Conservation (phyloP, 1,140 invertebrate genomes). For the Zaprionus davidi region DNA sequence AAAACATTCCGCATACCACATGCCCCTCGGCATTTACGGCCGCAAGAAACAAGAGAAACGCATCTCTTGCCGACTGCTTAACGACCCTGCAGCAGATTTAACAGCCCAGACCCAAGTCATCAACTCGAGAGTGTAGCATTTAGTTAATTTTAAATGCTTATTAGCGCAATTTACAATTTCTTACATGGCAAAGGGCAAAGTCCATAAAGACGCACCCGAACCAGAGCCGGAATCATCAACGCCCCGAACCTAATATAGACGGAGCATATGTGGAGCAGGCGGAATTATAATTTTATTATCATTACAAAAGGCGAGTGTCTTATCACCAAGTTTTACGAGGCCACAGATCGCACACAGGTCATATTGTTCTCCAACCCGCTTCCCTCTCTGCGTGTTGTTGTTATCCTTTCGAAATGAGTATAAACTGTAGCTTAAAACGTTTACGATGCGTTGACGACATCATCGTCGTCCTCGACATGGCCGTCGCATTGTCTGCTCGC, state of each 20-base stretch:
- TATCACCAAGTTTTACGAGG: constrained; percentile 79
- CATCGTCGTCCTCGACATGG: constrained; percentile 41
- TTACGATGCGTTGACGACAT: constrained; percentile 82
- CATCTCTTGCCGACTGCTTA: constrained; percentile 52
- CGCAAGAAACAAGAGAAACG: constrained; percentile 66
- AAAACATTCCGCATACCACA: constrained; percentile 15
- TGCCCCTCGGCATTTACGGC: constrained; percentile 34
- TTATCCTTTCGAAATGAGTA: constrained; percentile 79
- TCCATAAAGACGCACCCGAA: constrained; percentile 5
- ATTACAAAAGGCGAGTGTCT: constrained; percentile 74
- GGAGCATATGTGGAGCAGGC: constrained; percentile 58
- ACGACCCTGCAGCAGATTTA: constrained; percentile 54
- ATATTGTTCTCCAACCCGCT: constrained; percentile 21
- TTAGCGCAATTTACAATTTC: constrained; percentile 72
- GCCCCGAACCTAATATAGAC: background rate
- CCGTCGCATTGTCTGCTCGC: constrained; percentile 27
- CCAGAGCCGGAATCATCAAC: constrained; percentile 13
- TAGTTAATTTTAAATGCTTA: constrained; percentile 83
- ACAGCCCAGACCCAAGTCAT: constrained; percentile 59
- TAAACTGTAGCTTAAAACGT: constrained; percentile 83
- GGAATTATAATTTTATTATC: constrained; percentile 84
- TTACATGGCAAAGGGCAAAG: constrained; percentile 32
- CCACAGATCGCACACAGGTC: constrained; percentile 70
- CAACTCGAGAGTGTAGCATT: constrained; percentile 69
- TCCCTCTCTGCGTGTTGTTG: constrained; percentile 9